Evolutionary conservation across 92 coral and sea anemone species (phyloP).

Genomic region (Umimayanthus chanpuru): DNA sequence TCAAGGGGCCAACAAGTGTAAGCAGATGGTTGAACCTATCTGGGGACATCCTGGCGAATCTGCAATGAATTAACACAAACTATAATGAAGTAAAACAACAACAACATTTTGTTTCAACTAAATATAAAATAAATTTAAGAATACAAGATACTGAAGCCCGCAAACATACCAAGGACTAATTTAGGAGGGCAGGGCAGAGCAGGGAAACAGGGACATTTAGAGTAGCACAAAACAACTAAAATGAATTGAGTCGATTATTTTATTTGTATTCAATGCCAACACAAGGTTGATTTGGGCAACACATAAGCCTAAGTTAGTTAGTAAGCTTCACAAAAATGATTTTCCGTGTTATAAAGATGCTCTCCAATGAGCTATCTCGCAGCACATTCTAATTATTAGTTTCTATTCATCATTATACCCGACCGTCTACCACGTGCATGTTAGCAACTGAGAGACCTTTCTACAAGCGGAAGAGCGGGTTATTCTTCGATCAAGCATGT

Average conservation of each 20-base stretch:
- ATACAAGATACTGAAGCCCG: constrained; percentile 20
- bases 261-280: constrained; percentile 31
- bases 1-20: constrained; percentile 37
- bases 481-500: constrained; percentile 18
- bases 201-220: constrained; percentile 17
- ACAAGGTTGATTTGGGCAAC: constrained; percentile 22
- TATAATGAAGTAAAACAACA: too few species aligned
- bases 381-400: too few species aligned
- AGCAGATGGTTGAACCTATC: constrained; percentile 37
- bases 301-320: too few species aligned
- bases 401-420: neutral
- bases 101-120: constrained; percentile 8
- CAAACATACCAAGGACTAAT: constrained; percentile 16
- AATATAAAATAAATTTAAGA: constrained; percentile 13
- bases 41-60: constrained; percentile 23
- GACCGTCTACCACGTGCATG: too few species aligned
- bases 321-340: constrained; percentile 8
- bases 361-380: too few species aligned
- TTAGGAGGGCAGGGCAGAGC: constrained; percentile 21
- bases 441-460: constrained; percentile 9
- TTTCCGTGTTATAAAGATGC: too few species aligned
- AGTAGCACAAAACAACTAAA: constrained; percentile 32
- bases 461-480: constrained; percentile 10
- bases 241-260: constrained; percentile 27
- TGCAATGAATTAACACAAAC: constrained; percentile 13